phyloP scores from a whole-genome alignment of 2,113 vertebrate species.

The Fulica atra region DNA sequence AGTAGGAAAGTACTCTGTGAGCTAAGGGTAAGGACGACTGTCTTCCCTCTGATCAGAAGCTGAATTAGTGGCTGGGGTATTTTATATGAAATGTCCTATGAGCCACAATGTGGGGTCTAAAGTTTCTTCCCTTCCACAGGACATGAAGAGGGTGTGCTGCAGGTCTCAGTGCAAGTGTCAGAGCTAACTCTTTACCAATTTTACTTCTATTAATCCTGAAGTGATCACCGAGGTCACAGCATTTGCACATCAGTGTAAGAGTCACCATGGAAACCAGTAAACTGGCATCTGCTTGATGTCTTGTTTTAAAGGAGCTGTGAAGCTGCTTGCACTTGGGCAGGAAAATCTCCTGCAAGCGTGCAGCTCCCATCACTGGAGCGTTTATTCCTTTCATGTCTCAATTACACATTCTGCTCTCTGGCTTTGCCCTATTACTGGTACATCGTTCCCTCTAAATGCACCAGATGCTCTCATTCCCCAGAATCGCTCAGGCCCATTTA shows the following conservation, averaged over 20 bases:
- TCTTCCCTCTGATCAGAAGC: neutral
- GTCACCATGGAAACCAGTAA: slow-evolving; percentile 45
- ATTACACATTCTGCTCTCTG: neutral
- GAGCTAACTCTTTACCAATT: neutral
- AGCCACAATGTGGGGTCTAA: neutral
- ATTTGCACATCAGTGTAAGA: neutral
- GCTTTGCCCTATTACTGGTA: neutral
- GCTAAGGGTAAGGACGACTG: neutral
- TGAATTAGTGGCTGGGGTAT: neutral
- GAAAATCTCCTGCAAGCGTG: neutral
- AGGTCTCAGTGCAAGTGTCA: neutral
- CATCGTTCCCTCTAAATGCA: neutral
- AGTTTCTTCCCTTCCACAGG: neutral
- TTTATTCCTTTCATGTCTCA: neutral
- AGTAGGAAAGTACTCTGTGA: neutral
- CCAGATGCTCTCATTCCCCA: neutral
- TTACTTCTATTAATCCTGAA: neutral
- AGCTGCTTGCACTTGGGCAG: neutral
- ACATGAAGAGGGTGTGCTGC: neutral
- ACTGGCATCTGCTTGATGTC: slow-evolving; percentile 24
- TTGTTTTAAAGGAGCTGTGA: neutral
- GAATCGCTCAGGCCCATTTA: neutral
- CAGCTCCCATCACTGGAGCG: neutral
- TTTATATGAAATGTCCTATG: neutral
- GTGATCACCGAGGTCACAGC: slow-evolving; percentile 49